Conservation (phyloP, 2,113 vertebrate species). For the Danio rerio region DNA sequence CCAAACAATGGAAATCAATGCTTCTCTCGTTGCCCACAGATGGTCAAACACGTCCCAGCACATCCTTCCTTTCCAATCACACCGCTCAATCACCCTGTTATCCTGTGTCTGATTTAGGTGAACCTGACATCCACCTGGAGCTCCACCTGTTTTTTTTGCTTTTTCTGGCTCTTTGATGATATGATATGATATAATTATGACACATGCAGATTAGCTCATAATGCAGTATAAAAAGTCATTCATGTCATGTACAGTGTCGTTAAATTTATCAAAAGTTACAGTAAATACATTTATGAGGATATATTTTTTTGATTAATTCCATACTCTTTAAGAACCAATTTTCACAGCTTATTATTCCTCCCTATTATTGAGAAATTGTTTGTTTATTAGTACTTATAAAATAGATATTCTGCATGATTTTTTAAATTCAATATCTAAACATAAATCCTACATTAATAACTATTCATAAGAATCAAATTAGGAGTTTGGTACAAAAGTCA, state of each 20-base stretch:
- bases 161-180: not conserved
- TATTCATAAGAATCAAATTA: too few species aligned
- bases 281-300: too few species aligned
- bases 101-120: conserved; percentile 6
- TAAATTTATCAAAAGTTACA: not conserved
- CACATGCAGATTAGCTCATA: not conserved
- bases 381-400: too few species aligned
- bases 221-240: not conserved
- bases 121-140: conserved; percentile 5
- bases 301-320: too few species aligned
- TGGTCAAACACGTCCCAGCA: not conserved
- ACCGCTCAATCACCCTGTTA: not conserved
- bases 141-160: not conserved
- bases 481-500: too few species aligned
- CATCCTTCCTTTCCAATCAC: not conserved
- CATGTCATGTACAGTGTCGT: not conserved
- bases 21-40: conserved; percentile 14
- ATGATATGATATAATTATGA: too few species aligned
- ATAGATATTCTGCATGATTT: too few species aligned
- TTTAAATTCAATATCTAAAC: too few species aligned
- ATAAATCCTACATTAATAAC: too few species aligned
- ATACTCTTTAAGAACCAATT: too few species aligned
- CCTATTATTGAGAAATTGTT: too few species aligned
- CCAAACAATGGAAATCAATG: conserved; percentile 21
- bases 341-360: too few species aligned